Evolutionary conservation across 2,888 invertebrate genomes (phyloP), one percentile per base, ranked within the genome.

Genomic region (Drosophila nr. medialis): DNA sequence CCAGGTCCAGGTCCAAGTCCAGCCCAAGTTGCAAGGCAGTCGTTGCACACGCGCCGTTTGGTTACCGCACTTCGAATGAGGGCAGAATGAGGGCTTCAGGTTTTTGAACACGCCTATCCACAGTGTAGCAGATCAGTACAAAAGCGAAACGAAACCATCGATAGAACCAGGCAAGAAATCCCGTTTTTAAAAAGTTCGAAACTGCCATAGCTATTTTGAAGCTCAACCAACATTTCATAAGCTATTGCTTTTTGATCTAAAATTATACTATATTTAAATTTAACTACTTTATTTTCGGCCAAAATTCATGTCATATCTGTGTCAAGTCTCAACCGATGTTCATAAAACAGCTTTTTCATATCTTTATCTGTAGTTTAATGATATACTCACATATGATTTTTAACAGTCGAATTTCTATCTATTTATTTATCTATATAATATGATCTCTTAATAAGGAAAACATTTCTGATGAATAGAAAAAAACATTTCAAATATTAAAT

Each of bases 21-120:
- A 54, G 45, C 13, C 65, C 40, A 48, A 59, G 48, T 42, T 64
- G 5, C 38, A 56, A 54, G 53, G 64, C 64, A 71, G 18, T 58
- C 55, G 50, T 29, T 30, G 73, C 68, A 81, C 80, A 71, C 71
- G 77, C 81, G 68, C 84, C 81, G 87, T 68, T 70, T 58, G 69
- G 21, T 59, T 55, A 34, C 36, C 66, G 59, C 77, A 77, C 69
- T 72, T 72, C 45, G 70, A 72, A 80, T 67, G 69, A 80, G 76
- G 54, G 60, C 80, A 60, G 68, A 79, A 64, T 65, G 72, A 53
- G 59, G 56, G 50, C 64, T 64, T 45, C 54, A 45, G 36, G 40
- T 30, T 30, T 21, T 24, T 13, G 5, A 34, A 48, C 40, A 61
- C 64, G 45, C 56, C 51, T 42, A 48, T 7, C 48, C 36, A 89